Evolutionary conservation across 2,888 invertebrate species (phyloP), one percentile per base, ranked within the genome.

Genomic region (Scrobipalpa atriplicella): DNA sequence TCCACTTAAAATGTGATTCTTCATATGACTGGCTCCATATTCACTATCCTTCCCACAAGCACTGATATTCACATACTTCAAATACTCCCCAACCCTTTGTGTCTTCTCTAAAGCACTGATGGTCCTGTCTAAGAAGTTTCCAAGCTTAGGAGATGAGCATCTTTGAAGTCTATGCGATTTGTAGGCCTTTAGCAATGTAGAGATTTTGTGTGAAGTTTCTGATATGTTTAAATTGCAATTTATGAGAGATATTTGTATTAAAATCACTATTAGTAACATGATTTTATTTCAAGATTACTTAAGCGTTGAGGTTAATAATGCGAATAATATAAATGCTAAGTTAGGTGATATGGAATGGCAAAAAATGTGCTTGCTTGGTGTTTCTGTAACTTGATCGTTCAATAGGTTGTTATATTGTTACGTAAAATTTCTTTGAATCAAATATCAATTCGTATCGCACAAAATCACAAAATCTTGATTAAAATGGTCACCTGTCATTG

Each of bases 1-100:
- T 6, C 85, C 85, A 29, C 81, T 73, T 11, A 82, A 47, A 18
- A 87, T 73, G 63, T 87, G 84, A 36, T 75, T 76, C n/a, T 69
- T 77, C 5, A 78, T 70, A 70, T 83, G 81, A 5, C 64, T 67
- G 8, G 70, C 71, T 16, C 68, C 72, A 47, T 72, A 69, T 11
- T 65, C 73, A 38, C 74, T 71, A 29, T 67, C 68, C 2, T 65
- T 60, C 54, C 66, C 52, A 72, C 89, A 88, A 11, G 80, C 80
- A 73, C 85, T 87, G 0, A 79, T 71, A 72, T 85, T 83, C 1
- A 72, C 74, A 67, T 72, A 74, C 38, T 78, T 79, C 3, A 82
- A 67, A 67, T 80, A 81, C 38, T 84, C 84, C 6, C 78, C 77
- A 64, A 78, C 78, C 13, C 80, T 76, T 10, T 81, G 75, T 6